Evolutionary conservation across 2,797 vertebrate species (phyloP).

Genomic region (Gambusia yucatana): DNA sequence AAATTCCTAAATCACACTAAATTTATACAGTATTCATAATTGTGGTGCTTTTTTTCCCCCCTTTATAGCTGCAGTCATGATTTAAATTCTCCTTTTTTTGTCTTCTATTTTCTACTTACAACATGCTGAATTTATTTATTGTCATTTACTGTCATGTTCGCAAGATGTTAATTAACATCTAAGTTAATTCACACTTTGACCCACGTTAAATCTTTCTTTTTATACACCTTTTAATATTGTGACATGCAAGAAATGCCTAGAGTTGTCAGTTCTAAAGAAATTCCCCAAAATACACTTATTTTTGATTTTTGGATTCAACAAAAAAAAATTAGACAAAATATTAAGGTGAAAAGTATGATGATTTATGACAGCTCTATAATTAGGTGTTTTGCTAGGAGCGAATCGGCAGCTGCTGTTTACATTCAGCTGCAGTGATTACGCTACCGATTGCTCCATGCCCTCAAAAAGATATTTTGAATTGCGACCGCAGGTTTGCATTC

Average conservation of each 20-base stretch:
- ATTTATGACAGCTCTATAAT: slow-evolving; percentile 2
- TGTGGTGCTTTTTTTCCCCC: not conserved
- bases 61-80: not conserved
- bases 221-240: not conserved
- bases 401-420: slow-evolving; percentile 6
- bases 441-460: not conserved
- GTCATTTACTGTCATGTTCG: not conserved
- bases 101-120: not conserved
- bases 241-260: not conserved
- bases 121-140: not conserved
- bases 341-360: not conserved
- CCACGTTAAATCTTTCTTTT: not conserved
- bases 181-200: not conserved
- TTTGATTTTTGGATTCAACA: not conserved
- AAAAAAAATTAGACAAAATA: not conserved
- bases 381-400: not conserved
- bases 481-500: not conserved
- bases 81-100: not conserved
- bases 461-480: not conserved
- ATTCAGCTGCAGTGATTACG: not conserved
- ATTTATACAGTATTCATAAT: not conserved
- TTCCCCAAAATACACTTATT: not conserved
- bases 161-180: not conserved
- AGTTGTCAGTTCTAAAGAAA: not conserved
- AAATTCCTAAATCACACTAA: not conserved